A percentile compares a stretch with the other conserved stretches of the same genome.
These are phyloP conservation scores for Platorchestia sp. DNA, from an alignment of 1,140 invertebrate species.

Conservation along the genomic window DNA sequence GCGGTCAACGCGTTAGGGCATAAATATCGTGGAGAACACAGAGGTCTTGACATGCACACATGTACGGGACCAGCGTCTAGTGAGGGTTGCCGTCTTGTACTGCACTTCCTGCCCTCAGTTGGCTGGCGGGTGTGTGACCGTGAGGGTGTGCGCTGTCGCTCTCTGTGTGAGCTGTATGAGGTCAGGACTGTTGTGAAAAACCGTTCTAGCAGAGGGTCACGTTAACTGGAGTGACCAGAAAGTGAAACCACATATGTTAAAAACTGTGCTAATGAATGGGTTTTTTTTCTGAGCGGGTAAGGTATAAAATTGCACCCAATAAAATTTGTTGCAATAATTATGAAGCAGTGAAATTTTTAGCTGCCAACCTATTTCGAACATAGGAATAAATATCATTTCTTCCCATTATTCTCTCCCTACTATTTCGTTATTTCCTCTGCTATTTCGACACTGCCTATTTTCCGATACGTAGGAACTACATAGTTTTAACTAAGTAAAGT, in stretches of 20 bases:
- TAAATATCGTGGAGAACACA: too few relatives aligned
- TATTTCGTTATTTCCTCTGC: background rate
- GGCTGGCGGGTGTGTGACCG: background rate
- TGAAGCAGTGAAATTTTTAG: background rate
- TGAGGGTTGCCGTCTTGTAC: background rate
- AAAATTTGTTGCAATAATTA: background rate
- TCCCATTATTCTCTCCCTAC: background rate
- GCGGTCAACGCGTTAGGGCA: too few relatives aligned
- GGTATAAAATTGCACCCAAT: background rate
- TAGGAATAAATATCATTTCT: background rate
- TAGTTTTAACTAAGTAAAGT: too few relatives aligned
- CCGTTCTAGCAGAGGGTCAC: background rate
- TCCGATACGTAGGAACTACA: too few relatives aligned
- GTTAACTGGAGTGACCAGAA: background rate
- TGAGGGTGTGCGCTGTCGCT: background rate
- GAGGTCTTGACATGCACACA: too few relatives aligned
- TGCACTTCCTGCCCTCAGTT: background rate
- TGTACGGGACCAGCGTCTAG: too few relatives aligned
- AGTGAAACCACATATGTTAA: background rate
- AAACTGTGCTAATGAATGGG: background rate
- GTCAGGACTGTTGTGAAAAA: background rate
- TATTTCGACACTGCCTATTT: too few relatives aligned
- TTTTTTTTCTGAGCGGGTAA: background rate
- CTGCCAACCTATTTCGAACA: too few relatives aligned
- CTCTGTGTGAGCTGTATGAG: background rate